These are phyloP conservation scores for Echinarachnius parma DNA, from an alignment of 53 echinoderm and acorn worm species.

Conservation along the genomic window DNA sequence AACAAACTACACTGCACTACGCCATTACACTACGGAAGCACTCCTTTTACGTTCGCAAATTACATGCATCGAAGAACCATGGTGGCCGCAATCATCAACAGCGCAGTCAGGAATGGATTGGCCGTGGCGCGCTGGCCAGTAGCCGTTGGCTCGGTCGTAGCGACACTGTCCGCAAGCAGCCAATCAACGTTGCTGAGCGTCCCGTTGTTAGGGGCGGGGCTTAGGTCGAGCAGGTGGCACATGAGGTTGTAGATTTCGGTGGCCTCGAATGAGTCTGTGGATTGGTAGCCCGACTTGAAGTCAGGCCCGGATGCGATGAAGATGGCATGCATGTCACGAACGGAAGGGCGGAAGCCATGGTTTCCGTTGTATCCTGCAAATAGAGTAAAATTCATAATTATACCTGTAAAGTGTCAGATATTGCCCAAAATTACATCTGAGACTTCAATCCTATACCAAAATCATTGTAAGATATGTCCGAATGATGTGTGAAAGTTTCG, in stretches of 20 bases:
- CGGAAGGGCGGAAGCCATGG: constrained; percentile 68
- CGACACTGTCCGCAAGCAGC: constrained; percentile 3
- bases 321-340: constrained; percentile 38
- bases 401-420: too few relatives aligned
- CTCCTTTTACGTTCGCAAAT: too few relatives aligned
- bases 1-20: too few relatives aligned
- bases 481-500: too few relatives aligned
- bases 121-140: too few relatives aligned
- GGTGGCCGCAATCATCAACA: too few relatives aligned
- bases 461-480: too few relatives aligned
- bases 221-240: constrained; percentile 18
- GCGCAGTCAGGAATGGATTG: too few relatives aligned
- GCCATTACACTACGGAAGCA: too few relatives aligned
- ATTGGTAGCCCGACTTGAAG: constrained; percentile 44
- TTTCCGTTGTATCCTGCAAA: constrained; percentile 34
- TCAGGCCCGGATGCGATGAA: constrained; percentile 72
- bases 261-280: constrained; percentile 44
- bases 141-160: neutral
- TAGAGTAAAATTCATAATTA: neutral
- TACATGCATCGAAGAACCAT: too few relatives aligned
- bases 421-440: too few relatives aligned
- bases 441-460: too few relatives aligned
- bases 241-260: constrained; percentile 64
- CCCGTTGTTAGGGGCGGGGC: constrained; percentile 48
- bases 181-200: constrained; percentile 22